phyloP scores from a whole-genome alignment of 2,113 vertebrate species.

The Erythrolamprus reginae region DNA sequence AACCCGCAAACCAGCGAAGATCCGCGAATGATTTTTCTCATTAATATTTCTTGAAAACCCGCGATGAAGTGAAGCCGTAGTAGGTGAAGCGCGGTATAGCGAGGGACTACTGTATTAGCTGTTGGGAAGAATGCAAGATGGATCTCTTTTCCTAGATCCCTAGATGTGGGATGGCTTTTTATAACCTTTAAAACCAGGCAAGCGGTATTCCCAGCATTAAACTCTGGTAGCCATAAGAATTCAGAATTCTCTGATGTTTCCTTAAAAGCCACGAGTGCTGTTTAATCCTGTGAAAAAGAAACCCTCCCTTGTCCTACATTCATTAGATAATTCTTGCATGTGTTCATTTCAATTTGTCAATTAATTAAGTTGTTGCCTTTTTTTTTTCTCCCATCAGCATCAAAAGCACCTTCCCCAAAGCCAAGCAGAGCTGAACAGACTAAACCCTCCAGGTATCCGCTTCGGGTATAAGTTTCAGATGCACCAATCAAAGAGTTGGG shows the following conservation, averaged over 20 bases:
- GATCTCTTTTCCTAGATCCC: background rate
- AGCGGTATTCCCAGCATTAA: background rate
- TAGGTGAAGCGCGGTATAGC: too few species aligned
- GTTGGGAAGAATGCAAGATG: background rate
- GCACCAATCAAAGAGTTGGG: background rate
- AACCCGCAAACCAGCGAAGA: too few species aligned
- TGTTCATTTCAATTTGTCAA: background rate
- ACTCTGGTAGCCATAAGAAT: background rate
- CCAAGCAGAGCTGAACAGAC: background rate
- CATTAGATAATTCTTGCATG: background rate
- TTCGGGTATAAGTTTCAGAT: background rate
- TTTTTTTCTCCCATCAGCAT: background rate
- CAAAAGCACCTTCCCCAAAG: background rate
- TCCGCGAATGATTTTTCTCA: too few species aligned
- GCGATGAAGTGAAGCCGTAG: too few species aligned
- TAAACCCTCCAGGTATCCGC: slow-evolving; percentile 8
- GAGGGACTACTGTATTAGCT: too few species aligned
- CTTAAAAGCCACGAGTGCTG: background rate
- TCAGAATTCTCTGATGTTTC: background rate
- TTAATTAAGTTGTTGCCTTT: background rate
- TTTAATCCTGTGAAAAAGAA: background rate
- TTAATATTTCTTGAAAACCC: too few species aligned
- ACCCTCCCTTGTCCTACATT: background rate
- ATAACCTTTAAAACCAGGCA: background rate
- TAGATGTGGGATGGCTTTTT: background rate